These are phyloP conservation scores for Lasioglossum villosulum DNA, from an alignment of 2,888 invertebrate species.

Conservation along the genomic window DNA sequence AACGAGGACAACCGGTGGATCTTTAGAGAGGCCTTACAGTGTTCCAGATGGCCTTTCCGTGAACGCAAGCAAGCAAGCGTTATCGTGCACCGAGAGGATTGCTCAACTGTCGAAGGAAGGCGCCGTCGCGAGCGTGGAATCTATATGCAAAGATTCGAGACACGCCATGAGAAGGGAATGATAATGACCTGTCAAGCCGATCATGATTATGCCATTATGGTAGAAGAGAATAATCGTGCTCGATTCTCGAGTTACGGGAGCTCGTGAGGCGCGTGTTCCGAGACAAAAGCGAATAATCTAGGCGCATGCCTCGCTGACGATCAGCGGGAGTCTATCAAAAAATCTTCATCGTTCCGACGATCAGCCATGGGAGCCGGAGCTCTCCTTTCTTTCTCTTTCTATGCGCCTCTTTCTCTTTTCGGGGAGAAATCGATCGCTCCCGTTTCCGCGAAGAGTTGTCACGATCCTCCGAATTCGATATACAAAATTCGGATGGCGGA, in stretches of 20 bases:
- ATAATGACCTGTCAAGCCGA: constrained; percentile 32
- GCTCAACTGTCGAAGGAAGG: not conserved
- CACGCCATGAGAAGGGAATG: constrained; percentile 29
- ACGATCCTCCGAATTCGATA: constrained; percentile 42
- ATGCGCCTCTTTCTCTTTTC: not conserved
- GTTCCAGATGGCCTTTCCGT: constrained; percentile 12
- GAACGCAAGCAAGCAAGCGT: not conserved
- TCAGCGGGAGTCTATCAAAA: constrained; percentile 6
- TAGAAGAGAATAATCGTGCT: constrained; percentile 14
- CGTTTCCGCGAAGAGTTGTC: constrained; percentile 42
- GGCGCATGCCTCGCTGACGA: not conserved
- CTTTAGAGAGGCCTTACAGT: not conserved
- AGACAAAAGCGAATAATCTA: constrained; percentile 11
- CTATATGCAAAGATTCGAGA: not conserved
- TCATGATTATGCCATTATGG: constrained; percentile 30
- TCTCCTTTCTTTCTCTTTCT: not conserved
- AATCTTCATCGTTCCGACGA: not conserved
- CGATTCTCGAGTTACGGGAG: constrained; percentile 15
- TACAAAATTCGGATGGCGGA: constrained; percentile 32
- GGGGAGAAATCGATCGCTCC: not conserved
- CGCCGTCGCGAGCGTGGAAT: not conserved
- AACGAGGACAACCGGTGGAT: not conserved
- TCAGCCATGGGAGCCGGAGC: not conserved
- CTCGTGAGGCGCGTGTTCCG: constrained; percentile 5
- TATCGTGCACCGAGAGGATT: constrained; percentile 20